phyloP scores from a whole-genome alignment of 2,888 invertebrate genomes.

The Heliconius ismenius region DNA sequence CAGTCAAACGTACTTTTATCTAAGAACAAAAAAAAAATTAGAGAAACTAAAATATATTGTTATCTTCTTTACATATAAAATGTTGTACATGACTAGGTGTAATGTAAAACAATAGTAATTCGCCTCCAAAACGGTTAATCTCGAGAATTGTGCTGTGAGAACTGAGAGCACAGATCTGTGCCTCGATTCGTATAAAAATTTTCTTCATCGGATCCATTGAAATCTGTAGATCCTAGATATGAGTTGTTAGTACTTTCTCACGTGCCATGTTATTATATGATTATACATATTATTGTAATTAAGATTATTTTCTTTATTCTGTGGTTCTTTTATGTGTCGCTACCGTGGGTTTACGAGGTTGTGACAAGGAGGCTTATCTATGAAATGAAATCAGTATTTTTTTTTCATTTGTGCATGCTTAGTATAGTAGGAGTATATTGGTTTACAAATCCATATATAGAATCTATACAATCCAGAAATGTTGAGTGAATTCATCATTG shows the following conservation, averaged over 20 bases:
- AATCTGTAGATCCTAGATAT: conserved; percentile 48
- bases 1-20: background rate
- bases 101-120: conserved; percentile 29
- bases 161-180: conserved; percentile 55
- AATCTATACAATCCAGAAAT: too few species aligned
- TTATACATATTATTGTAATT: background rate
- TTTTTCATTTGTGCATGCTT: too few species aligned
- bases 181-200: conserved; percentile 48
- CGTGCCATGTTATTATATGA: conserved; percentile 24
- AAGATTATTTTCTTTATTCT: conserved; percentile 15
- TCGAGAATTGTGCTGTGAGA: conserved; percentile 58
- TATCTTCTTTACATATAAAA: background rate
- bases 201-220: conserved; percentile 49
- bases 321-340: background rate
- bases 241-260: conserved; percentile 22
- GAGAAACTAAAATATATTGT: background rate
- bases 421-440: too few species aligned
- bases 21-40: background rate
- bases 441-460: too few species aligned
- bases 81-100: conserved; percentile 18
- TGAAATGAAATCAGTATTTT: background rate
- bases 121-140: conserved; percentile 37
- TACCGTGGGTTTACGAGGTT: background rate
- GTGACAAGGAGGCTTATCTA: background rate
- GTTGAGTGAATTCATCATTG: too few species aligned